Base-by-base conservation (phyloP, 2,888 invertebrate genomes). In the Malachius bipustulatus region DNA sequence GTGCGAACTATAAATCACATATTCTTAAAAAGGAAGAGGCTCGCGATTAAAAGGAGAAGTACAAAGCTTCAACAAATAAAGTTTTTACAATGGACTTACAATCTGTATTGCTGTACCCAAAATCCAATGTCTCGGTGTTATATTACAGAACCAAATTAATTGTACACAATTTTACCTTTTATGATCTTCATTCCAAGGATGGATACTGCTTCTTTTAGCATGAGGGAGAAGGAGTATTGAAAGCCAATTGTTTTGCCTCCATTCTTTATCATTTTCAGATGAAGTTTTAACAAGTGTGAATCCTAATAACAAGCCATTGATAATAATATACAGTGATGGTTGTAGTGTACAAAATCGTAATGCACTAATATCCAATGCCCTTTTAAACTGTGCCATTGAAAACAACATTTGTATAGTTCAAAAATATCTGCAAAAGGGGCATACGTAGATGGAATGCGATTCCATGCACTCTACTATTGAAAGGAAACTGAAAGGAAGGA, bases 151-250 rank as follows among this genome's bases (percentile, higher is more conserved):
- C 28, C 28, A 26, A 31, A 38, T 12, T 30, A 32, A 30, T 8
- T 32, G 35, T 16, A 16, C 14, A 29, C 33, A 26, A 35, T n/a
- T 38, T 30, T n/a, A n/a, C n/a, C n/a, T n/a, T n/a, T n/a, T n/a
- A n/a, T n/a, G n/a, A n/a, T n/a, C n/a, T n/a, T n/a, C n/a, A n/a
- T n/a, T n/a, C n/a, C n/a, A n/a, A n/a, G n/a, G n/a, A n/a, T n/a
- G n/a, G n/a, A n/a, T n/a, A n/a, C n/a, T n/a, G n/a, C n/a, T n/a
- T n/a, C n/a, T n/a, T n/a, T n/a, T n/a, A n/a, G n/a, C n/a, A n/a
- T n/a, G n/a, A n/a, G n/a, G n/a, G n/a, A n/a, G n/a, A n/a, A n/a
- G n/a, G n/a, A n/a, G n/a, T n/a, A n/a, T n/a, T n/a, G n/a, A n/a
- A n/a, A n/a, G n/a, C n/a, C n/a, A n/a, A n/a, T n/a, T n/a, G n/a